Evolutionary conservation across 2,797 vertebrate species (phyloP).

Genomic region (Sylvilagus floridanus): DNA sequence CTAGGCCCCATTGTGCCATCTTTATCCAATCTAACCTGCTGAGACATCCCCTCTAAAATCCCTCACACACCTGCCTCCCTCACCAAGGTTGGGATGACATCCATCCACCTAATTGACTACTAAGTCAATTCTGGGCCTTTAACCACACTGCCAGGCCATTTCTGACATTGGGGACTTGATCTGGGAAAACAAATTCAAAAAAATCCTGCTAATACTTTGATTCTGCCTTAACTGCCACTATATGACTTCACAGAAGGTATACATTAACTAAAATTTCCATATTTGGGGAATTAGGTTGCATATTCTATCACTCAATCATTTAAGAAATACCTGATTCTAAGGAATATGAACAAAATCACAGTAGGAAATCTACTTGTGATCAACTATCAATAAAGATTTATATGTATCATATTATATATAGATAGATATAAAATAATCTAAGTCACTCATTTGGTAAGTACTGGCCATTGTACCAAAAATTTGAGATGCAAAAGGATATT

Average conservation of each 20-base stretch:
- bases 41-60: not conserved
- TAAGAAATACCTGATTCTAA: not conserved
- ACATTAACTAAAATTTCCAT: not conserved
- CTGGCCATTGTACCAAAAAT: not conserved
- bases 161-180: not conserved
- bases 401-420: not conserved
- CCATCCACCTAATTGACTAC: not conserved
- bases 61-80: not conserved
- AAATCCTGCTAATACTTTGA: not conserved
- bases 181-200: conserved; percentile 4
- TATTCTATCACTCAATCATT: not conserved
- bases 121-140: not conserved
- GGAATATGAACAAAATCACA: not conserved
- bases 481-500: not conserved
- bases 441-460: conserved; percentile 18
- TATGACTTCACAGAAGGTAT: not conserved
- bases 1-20: not conserved
- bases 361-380: not conserved
- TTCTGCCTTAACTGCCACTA: not conserved
- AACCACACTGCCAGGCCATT: not conserved
- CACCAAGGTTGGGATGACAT: not conserved
- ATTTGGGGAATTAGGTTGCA: not conserved
- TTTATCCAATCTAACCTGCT: not conserved
- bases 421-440: not conserved
- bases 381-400: conserved; percentile 38